Conservation (phyloP, 2,888 invertebrate genomes). For the Apomyelois bistriatella region DNA sequence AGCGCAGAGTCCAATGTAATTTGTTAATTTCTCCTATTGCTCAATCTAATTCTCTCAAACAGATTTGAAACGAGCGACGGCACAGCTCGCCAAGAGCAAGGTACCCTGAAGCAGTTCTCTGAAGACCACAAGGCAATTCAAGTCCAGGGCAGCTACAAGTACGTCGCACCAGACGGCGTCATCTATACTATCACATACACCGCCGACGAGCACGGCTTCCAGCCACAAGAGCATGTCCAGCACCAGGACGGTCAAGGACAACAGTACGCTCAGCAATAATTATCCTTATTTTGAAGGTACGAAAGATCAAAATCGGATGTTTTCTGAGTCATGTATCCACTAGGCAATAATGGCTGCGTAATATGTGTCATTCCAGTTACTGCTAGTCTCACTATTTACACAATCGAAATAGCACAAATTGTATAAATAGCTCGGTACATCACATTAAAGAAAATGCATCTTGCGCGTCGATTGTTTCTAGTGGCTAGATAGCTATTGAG, state of each 20-base stretch:
- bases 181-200: conserved; percentile 75
- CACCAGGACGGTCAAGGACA: conserved; percentile 38
- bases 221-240: conserved; percentile 64
- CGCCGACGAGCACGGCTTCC: conserved; percentile 81
- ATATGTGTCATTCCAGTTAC: not conserved
- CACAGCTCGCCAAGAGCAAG: conserved; percentile 72
- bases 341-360: conserved; percentile 3
- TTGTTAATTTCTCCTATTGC: too few relatives aligned
- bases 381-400: not conserved
- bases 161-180: conserved; percentile 75
- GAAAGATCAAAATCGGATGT: not conserved
- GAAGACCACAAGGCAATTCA: conserved; percentile 71
- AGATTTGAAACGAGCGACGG: conserved; percentile 78
- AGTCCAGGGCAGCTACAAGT: conserved; percentile 76
- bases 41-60: not conserved
- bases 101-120: conserved; percentile 72
- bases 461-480: too few relatives aligned
- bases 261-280: conserved; percentile 17
- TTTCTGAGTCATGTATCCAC: too few relatives aligned
- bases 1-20: too few relatives aligned
- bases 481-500: not conserved
- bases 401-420: too few relatives aligned
- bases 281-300: conserved; percentile 4
- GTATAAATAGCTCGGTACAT: too few relatives aligned
- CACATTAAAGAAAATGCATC: too few relatives aligned